Evolutionary conservation across 2,113 vertebrate species (phyloP).

Genomic region (Epinephelus lanceolatus): DNA sequence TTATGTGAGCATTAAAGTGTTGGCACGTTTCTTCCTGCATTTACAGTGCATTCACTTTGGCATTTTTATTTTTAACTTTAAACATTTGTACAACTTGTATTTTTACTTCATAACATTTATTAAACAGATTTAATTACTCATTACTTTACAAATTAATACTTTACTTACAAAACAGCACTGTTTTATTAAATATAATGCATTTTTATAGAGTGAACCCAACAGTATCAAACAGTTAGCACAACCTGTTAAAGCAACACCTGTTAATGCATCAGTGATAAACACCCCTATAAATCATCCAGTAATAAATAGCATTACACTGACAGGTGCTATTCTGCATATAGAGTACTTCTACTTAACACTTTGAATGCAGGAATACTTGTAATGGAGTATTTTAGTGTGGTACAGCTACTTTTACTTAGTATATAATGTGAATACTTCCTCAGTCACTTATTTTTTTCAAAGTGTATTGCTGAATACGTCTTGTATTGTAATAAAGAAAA

Average conservation of each 20-base stretch:
- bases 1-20: not conserved
- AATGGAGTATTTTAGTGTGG: not conserved
- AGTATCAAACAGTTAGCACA: no score
- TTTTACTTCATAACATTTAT: not conserved
- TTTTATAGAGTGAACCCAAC: not conserved
- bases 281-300: not conserved
- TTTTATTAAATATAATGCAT: not conserved
- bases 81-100: not conserved
- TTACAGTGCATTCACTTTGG: not conserved
- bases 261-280: not conserved
- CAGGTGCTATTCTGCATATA: not conserved
- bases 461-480: not conserved
- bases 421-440: not conserved
- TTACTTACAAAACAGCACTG: not conserved
- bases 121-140: not conserved
- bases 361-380: not conserved
- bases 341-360: not conserved
- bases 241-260: not conserved
- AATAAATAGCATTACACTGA: not conserved
- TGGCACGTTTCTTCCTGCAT: not conserved
- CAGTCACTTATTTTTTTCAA: not conserved
- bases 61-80: not conserved
- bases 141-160: slow-evolving; percentile 11
- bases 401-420: not conserved
- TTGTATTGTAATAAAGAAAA: not conserved